These are phyloP conservation scores for Diploptera punctata DNA, from an alignment of 2,888 invertebrate species.

Conservation along the genomic window DNA sequence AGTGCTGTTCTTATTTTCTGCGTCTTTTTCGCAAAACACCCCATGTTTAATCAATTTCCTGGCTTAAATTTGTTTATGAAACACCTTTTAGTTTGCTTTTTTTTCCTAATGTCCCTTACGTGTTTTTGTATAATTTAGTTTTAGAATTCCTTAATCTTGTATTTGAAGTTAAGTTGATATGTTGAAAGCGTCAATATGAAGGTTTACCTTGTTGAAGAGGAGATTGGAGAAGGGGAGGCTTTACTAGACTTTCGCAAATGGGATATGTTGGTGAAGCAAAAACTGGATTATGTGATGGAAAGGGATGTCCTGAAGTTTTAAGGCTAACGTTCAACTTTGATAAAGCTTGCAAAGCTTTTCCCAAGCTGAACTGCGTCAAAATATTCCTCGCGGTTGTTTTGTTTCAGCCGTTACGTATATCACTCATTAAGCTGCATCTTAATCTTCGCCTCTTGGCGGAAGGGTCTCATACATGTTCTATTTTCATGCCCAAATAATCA, in stretches of 20 bases:
- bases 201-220: constrained; percentile 8
- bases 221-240: background rate
- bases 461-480: too few species aligned
- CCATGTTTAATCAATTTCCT: constrained; percentile 1
- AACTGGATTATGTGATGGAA: background rate
- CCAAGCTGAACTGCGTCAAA: background rate
- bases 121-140: constrained; percentile 5
- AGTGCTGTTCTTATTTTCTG: too few species aligned
- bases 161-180: background rate
- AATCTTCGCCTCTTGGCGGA: too few species aligned
- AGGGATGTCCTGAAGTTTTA: background rate
- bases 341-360: background rate
- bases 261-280: background rate
- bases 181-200: background rate
- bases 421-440: background rate
- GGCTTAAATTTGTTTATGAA: background rate
- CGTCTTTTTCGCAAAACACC: too few species aligned
- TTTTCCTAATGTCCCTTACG: constrained; percentile 1
- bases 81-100: too few species aligned
- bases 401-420: background rate
- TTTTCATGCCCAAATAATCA: too few species aligned
- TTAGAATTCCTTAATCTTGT: constrained; percentile 3
- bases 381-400: background rate
- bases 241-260: constrained; percentile 6
- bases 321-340: background rate